These are phyloP conservation scores for Bostrychus sinensis DNA, from an alignment of 2,113 vertebrate genomes.

Conservation along the genomic window DNA sequence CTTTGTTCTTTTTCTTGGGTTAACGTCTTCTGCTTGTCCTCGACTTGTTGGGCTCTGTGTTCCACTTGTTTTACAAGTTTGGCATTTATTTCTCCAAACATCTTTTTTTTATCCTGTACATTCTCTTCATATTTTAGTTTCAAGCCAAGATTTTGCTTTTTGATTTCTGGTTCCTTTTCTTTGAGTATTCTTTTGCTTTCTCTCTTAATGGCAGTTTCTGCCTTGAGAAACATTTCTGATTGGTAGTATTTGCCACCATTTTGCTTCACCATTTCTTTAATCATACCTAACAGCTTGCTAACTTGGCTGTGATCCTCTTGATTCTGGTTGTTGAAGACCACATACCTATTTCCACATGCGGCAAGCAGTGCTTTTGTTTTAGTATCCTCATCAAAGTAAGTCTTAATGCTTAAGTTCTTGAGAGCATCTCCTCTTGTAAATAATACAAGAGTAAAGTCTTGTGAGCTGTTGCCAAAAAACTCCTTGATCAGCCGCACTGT, in stretches of 20 bases:
- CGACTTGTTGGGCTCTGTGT: not conserved
- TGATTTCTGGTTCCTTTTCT: conserved; percentile 8
- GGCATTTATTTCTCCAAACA: not conserved
- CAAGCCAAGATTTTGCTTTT: not conserved
- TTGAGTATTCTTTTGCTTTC: conserved; percentile 3
- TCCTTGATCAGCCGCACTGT: conserved; percentile 16
- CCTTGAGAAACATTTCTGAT: not conserved
- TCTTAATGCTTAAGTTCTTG: not conserved
- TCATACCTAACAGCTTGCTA: not conserved
- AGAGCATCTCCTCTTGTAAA: conserved; percentile 41
- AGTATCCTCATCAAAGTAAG: conserved; percentile 12
- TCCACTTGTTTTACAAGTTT: conserved; percentile 5
- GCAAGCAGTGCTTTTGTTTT: not conserved
- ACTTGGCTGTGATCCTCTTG: conserved; percentile 18
- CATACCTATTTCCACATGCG: rapidly evolving
- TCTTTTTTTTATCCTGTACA: not conserved
- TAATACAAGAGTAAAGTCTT: conserved; percentile 17
- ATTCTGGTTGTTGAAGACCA: conserved; percentile 38
- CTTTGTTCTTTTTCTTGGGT: conserved; percentile 13
- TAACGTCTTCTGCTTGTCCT: conserved; percentile 21
- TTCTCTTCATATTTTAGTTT: conserved; percentile 1
- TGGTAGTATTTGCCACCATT: conserved; percentile 25
- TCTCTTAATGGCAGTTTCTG: not conserved
- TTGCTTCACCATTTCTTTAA: conserved; percentile 1
- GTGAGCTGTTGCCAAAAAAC: conserved; percentile 10